phyloP scores from a whole-genome alignment of 1,140 invertebrate species.

The Brachionus asplanchnoidis region DNA sequence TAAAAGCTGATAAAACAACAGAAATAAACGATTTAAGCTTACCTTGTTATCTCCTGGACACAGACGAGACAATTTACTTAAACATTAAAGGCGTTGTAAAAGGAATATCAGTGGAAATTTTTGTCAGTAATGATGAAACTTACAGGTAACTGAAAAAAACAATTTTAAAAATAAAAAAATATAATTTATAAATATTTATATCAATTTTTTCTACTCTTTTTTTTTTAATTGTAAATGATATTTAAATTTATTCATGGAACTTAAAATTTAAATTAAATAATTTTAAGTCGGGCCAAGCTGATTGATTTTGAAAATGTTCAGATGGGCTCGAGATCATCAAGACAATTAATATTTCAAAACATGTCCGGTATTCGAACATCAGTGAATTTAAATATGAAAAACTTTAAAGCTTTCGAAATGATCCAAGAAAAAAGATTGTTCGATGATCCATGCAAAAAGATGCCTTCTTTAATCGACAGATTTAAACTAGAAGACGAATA shows the following conservation, averaged over 20 bases:
- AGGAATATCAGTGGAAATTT: conserved; percentile 13
- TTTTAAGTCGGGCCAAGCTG: background rate
- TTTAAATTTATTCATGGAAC: too few species aligned
- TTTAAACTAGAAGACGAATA: background rate
- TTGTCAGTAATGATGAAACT: background rate
- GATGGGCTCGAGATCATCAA: background rate
- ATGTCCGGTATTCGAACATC: conserved; percentile 1
- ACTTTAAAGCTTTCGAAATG: background rate
- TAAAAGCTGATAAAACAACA: background rate
- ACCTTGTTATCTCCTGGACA: background rate
- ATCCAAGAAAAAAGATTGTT: background rate
- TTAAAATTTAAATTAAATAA: too few species aligned
- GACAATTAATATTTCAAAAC: conserved; percentile 15
- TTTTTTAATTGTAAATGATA: too few species aligned
- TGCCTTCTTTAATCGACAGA: background rate
- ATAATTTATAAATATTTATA: too few species aligned
- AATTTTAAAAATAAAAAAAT: background rate
- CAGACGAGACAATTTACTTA: background rate
- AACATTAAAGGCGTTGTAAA: background rate
- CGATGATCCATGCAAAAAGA: background rate
- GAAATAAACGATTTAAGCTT: background rate
- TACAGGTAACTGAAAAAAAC: background rate
- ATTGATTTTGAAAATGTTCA: conserved; percentile 10
- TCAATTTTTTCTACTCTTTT: too few species aligned
- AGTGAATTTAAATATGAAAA: background rate